These are phyloP conservation scores for Hylaea fasciaria DNA, from an alignment of 2,888 invertebrate species.

Conservation along the genomic window DNA sequence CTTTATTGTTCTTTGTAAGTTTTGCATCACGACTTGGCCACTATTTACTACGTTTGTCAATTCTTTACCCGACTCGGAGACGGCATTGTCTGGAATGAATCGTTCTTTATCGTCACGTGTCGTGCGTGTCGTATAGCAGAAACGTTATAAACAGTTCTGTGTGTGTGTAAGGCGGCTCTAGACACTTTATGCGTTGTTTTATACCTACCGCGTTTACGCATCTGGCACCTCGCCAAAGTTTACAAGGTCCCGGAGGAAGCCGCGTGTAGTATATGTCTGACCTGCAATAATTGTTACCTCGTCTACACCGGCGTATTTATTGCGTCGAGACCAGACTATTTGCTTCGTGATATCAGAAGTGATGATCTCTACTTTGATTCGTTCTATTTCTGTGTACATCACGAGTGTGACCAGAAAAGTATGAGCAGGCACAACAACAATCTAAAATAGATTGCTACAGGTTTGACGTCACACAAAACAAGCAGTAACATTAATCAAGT, in stretches of 20 bases:
- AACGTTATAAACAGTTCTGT: not conserved
- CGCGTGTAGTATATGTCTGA: slow-evolving; percentile 1
- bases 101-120: not conserved
- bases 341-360: not conserved
- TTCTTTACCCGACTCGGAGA: too few species aligned
- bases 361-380: not conserved
- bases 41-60: too few species aligned
- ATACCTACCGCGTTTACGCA: slow-evolving; percentile 17
- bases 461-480: slow-evolving; percentile 8
- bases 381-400: not conserved
- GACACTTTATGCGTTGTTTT: not conserved
- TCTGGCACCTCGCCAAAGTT: slow-evolving; percentile 21
- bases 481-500: slow-evolving; percentile 27
- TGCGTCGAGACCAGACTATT: not conserved
- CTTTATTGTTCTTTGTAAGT: too few species aligned
- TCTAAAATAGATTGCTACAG: slow-evolving; percentile 6
- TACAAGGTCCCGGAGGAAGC: slow-evolving; percentile 28
- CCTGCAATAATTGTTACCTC: slow-evolving; percentile 19
- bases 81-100: too few species aligned
- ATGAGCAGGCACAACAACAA: too few species aligned
- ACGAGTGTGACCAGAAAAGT: too few species aligned
- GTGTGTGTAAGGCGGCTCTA: slow-evolving; percentile 9
- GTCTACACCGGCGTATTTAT: slow-evolving; percentile 7
- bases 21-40: too few species aligned
- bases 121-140: too few species aligned